phyloP scores from a whole-genome alignment of 2,888 invertebrate species.

The Lasioglossum leucozonium region DNA sequence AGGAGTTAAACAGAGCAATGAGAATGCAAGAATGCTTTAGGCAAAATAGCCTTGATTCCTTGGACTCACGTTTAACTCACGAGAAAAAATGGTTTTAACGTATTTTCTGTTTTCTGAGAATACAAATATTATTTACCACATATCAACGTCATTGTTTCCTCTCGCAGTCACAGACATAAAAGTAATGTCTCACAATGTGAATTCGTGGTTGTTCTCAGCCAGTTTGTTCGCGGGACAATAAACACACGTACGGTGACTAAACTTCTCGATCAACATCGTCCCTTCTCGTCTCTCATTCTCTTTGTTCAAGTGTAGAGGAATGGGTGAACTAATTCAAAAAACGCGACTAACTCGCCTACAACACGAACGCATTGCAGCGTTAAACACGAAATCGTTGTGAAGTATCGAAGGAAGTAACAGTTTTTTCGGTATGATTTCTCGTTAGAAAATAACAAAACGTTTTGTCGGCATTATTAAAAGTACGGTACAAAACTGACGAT shows the following conservation, averaged over 20 bases:
- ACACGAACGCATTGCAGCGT: neutral
- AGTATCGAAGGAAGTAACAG: conserved; percentile 28
- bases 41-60: neutral
- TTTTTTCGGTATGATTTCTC: neutral
- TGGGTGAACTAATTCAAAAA: conserved; percentile 23
- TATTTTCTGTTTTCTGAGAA: neutral
- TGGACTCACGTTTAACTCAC: neutral
- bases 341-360: conserved; percentile 26
- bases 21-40: neutral
- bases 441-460: conserved; percentile 32
- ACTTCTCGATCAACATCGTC: neutral
- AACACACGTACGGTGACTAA: neutral
- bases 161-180: conserved; percentile 11
- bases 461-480: conserved; percentile 37
- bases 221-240: conserved; percentile 14
- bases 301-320: conserved; percentile 10
- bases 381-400: conserved; percentile 19
- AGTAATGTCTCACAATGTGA: conserved; percentile 23
- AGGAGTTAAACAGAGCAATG: neutral
- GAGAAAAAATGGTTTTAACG: neutral
- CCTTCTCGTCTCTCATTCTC: neutral
- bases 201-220: neutral
- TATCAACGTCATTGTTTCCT: neutral
- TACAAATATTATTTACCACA: neutral
- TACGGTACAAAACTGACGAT: conserved; percentile 48